Percentiles rank a stretch among this genome's conserved stretches.
These are phyloP conservation scores for Pygoscelis antarcticus DNA, from an alignment of 2,113 vertebrate genomes.

Conservation along the genomic window DNA sequence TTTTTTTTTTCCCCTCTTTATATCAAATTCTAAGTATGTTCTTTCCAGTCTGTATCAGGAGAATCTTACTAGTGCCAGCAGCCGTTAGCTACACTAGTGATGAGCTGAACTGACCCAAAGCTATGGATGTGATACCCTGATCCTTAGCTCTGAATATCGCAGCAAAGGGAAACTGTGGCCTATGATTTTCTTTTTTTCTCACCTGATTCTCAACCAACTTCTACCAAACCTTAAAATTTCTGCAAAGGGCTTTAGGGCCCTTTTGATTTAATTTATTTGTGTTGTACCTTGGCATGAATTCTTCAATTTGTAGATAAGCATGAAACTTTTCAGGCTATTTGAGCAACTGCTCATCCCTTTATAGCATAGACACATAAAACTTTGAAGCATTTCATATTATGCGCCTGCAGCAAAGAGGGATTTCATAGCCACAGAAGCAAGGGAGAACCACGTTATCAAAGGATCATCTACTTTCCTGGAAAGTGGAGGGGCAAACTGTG, in stretches of 20 bases:
- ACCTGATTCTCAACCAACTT: neutral
- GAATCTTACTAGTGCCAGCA: constrained; percentile 4
- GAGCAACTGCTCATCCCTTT: neutral
- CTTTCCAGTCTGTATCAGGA: neutral
- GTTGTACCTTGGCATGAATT: neutral
- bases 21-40: neutral
- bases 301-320: neutral
- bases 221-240: neutral
- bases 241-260: neutral
- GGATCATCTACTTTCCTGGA: neutral
- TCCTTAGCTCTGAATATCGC: neutral
- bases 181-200: neutral
- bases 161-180: neutral
- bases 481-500: neutral
- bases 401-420: neutral
- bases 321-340: neutral
- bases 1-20: neutral
- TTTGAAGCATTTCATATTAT: neutral
- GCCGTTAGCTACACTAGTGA: neutral
- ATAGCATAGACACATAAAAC: accelerated
- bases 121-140: neutral
- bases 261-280: neutral
- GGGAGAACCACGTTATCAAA: neutral
- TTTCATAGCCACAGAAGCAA: neutral
- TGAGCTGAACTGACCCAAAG: neutral